A percentile compares a stretch with the other conserved stretches of the same genome.
These are phyloP conservation scores for Eupithecia inturbata DNA, from an alignment of 2,888 invertebrate genomes.

Conservation along the genomic window DNA sequence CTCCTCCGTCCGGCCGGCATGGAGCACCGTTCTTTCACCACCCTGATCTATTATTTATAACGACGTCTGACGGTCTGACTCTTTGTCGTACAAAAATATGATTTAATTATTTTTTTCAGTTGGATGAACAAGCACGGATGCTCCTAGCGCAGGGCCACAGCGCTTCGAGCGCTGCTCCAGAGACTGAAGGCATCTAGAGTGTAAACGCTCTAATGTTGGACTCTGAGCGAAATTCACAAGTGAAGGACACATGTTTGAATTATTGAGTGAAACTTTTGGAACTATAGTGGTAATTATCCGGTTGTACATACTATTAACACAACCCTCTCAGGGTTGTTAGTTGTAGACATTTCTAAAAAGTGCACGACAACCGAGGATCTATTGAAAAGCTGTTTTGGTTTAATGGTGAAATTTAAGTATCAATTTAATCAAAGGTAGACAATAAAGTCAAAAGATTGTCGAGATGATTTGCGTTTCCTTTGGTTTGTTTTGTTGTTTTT, in stretches of 20 bases:
- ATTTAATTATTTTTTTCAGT: constrained; percentile 16
- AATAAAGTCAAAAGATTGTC: neutral
- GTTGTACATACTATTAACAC: too few relatives aligned
- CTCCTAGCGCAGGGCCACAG: constrained; percentile 77
- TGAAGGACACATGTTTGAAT: constrained; percentile 20
- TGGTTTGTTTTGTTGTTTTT: neutral
- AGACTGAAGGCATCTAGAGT: constrained; percentile 72
- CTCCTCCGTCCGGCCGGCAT: too few relatives aligned
- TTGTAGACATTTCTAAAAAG: neutral
- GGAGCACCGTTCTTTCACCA: too few relatives aligned
- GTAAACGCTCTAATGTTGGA: constrained; percentile 31
- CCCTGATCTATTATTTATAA: too few relatives aligned
- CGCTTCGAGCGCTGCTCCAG: constrained; percentile 91
- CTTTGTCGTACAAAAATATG: too few relatives aligned
- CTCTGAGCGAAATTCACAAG: constrained; percentile 27
- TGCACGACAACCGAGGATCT: neutral
- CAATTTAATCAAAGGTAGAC: neutral
- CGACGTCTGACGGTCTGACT: too few relatives aligned
- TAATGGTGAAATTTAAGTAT: neutral
- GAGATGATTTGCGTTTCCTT: neutral
- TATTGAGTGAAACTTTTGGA: neutral
- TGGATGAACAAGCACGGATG: constrained; percentile 91
- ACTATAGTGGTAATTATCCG: neutral
- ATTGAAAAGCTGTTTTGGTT: neutral
- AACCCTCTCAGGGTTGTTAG: constrained; percentile 8